Conservation (phyloP, 2,113 vertebrate species). For the Aix galericulata region DNA sequence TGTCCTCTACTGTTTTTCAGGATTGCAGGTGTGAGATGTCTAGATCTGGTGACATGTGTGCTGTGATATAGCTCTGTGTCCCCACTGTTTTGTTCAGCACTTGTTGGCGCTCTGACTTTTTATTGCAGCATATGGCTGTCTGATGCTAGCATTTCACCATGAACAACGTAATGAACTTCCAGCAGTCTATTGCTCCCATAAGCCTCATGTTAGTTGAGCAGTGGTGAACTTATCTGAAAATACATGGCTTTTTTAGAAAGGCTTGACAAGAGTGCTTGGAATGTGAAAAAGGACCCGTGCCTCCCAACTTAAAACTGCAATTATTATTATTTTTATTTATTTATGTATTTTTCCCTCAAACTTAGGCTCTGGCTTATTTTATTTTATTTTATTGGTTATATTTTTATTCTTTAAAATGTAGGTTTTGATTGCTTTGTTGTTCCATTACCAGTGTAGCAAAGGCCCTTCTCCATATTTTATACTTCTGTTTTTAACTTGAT, state of each 20-base stretch:
- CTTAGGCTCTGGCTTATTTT: background rate
- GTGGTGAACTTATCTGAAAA: background rate
- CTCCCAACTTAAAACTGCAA: background rate
- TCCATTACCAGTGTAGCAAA: background rate
- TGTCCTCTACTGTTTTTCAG: background rate
- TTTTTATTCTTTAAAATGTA: background rate
- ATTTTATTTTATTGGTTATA: background rate
- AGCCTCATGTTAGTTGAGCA: background rate
- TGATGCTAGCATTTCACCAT: slow-evolving; percentile 16
- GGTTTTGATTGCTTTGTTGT: background rate
- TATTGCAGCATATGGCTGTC: slow-evolving; percentile 52
- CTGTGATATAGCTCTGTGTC: background rate
- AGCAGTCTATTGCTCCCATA: slow-evolving; percentile 18
- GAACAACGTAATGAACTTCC: slow-evolving; percentile 25
- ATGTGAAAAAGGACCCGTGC: background rate
- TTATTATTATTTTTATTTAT: background rate
- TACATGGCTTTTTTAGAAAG: background rate
- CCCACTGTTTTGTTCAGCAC: background rate
- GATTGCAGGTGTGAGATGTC: background rate
- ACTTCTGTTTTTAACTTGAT: background rate
- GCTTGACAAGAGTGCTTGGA: background rate
- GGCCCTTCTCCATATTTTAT: background rate
- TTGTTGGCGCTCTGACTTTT: slow-evolving; percentile 40
- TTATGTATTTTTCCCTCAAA: background rate
- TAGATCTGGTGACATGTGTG: fast-evolving